Conservation (phyloP, 1,140 invertebrate species). For the Pseudoatta argentina region DNA sequence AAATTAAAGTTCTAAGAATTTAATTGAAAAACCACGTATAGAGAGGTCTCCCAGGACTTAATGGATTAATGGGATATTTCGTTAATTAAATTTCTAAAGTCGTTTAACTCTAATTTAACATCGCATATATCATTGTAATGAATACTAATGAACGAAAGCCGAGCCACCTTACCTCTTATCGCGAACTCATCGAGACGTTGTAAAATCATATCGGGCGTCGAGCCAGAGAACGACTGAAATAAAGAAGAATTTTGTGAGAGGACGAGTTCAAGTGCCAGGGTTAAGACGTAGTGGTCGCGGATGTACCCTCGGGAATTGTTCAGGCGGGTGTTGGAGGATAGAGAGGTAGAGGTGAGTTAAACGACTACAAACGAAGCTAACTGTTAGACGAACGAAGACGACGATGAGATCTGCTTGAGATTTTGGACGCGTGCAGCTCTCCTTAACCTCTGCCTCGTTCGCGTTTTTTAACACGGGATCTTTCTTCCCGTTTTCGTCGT, state of each 20-base stretch:
- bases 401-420: constrained; percentile 80
- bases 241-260: constrained; percentile 29
- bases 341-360: not conserved
- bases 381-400: constrained; percentile 59
- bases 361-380: constrained; percentile 36
- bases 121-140: constrained; percentile 25
- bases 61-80: not conserved
- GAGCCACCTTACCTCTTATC: constrained; percentile 26
- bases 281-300: constrained; percentile 47
- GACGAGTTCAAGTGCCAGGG: constrained; percentile 36
- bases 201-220: constrained; percentile 65
- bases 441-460: constrained; percentile 84
- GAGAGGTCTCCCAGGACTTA: no score
- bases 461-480: constrained; percentile 83
- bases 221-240: constrained; percentile 34
- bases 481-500: constrained; percentile 35
- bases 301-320: constrained; percentile 37
- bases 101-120: not conserved
- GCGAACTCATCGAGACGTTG: constrained; percentile 7
- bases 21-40: no score
- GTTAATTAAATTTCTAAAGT: not conserved
- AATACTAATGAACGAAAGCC: constrained; percentile 61
- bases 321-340: not conserved
- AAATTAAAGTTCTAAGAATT: no score
- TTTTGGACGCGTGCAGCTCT: constrained; percentile 82